Conservation (phyloP, 2,113 vertebrate species). For the Megalops atlanticus region DNA sequence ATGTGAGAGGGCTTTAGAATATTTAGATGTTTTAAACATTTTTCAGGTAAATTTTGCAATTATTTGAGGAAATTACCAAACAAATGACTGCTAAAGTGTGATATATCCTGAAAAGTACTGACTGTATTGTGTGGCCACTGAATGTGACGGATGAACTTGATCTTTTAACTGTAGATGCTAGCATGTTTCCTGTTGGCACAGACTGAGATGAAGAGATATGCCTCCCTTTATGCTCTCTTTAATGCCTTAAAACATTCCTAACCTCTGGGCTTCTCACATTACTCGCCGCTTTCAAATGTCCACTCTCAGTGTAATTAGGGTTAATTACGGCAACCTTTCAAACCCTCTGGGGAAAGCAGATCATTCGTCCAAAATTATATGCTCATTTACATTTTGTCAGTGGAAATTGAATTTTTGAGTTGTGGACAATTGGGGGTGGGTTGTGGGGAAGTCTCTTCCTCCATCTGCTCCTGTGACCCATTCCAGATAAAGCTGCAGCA, state of each 20-base stretch:
- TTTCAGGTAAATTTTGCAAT: no score
- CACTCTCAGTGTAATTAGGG: conserved; percentile 67
- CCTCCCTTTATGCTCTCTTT: conserved; percentile 35
- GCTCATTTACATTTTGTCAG: conserved; percentile 30
- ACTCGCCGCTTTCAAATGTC: conserved; percentile 62
- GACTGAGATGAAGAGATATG: conserved; percentile 63
- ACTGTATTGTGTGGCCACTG: neutral
- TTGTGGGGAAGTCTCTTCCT: conserved; percentile 22
- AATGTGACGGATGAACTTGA: no score
- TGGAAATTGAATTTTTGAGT: conserved; percentile 22
- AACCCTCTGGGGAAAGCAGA: conserved; percentile 48
- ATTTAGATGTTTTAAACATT: no score
- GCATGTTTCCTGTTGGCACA: conserved; percentile 64
- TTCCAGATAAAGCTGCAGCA: no score
- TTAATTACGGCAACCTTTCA: conserved; percentile 70
- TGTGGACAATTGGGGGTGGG: conserved; percentile 30
- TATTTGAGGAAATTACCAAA: no score
- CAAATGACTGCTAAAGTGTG: no score
- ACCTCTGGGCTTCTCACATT: conserved; percentile 67
- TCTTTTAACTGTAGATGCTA: conserved; percentile 50
- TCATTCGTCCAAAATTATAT: conserved; percentile 42
- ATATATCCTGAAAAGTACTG: no score
- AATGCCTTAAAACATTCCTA: conserved; percentile 40
- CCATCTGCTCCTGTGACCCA: conserved; percentile 33
- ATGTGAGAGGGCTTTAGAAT: no score